Conservation (phyloP, 2,888 invertebrate genomes). For the Tromatobia lineatoria region DNA sequence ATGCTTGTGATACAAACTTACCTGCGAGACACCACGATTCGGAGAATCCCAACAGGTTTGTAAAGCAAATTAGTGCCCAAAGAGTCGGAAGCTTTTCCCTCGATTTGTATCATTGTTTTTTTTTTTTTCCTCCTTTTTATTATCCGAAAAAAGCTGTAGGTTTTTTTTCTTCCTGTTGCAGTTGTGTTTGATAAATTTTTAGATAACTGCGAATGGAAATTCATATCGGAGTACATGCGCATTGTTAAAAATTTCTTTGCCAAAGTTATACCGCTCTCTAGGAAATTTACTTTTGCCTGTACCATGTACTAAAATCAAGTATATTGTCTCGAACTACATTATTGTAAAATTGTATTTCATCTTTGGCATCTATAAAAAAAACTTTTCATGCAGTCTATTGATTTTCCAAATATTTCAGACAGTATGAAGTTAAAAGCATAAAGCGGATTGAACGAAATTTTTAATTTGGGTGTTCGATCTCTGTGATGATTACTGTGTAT, state of each 20-base stretch:
- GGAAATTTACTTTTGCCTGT: too few species aligned
- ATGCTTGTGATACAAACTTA: constrained; percentile 76
- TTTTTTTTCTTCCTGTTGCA: neutral
- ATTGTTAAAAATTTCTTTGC: too few species aligned
- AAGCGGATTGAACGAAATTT: constrained; percentile 49
- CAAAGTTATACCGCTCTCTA: too few species aligned
- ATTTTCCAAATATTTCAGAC: neutral
- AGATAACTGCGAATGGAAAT: neutral
- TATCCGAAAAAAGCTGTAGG: neutral
- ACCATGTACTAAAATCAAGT: too few species aligned
- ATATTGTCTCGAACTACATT: too few species aligned
- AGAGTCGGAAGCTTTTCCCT: constrained; percentile 34
- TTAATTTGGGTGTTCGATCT: constrained; percentile 38
- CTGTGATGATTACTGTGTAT: neutral
- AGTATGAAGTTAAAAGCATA: neutral
- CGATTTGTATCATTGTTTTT: constrained; percentile 21
- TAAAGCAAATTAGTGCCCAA: constrained; percentile 69
- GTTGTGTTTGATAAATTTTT: constrained; percentile 16
- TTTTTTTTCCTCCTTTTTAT: neutral
- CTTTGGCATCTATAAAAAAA: too few species aligned
- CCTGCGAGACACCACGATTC: constrained; percentile 77
- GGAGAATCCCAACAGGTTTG: constrained; percentile 80
- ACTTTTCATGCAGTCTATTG: too few species aligned
- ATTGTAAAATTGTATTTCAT: too few species aligned
- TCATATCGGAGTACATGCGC: neutral